Evolutionary conservation across 2,797 vertebrate genomes (phyloP).

Genomic region (Sus cebifrons): DNA sequence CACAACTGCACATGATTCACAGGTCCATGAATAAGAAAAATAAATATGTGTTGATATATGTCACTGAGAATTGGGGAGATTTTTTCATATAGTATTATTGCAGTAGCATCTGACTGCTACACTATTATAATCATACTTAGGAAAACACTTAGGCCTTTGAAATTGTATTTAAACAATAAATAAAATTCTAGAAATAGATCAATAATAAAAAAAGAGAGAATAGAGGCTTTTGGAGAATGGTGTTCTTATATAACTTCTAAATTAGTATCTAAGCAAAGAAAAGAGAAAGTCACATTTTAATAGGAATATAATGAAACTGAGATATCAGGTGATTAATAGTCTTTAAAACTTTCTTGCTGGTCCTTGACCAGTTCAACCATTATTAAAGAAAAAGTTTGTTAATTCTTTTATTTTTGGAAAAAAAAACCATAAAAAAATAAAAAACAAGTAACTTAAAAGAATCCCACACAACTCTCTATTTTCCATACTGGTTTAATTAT

Average conservation of each 20-base stretch:
- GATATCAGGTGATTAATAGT: not conserved
- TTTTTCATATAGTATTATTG: not conserved
- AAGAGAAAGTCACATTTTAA: not conserved
- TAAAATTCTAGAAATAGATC: slow-evolving; percentile 28
- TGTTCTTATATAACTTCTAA: not conserved
- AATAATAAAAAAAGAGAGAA: slow-evolving; percentile 3
- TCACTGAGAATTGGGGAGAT: not conserved
- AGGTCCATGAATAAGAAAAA: not conserved
- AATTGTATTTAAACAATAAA: not conserved
- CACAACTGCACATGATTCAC: not conserved
- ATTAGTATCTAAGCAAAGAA: not conserved
- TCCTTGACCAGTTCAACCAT: not conserved
- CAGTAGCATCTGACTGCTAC: not conserved
- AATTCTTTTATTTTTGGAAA: not conserved
- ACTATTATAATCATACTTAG: not conserved
- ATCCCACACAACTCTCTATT: not conserved
- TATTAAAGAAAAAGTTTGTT: slow-evolving; percentile 9
- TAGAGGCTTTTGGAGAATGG: not conserved
- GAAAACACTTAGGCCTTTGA: not conserved
- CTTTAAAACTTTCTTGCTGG: slow-evolving; percentile 4
- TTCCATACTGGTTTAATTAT: slow-evolving; percentile 34
- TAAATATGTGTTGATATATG: not conserved
- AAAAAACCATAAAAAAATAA: not conserved
- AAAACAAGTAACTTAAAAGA: not conserved
- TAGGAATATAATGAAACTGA: slow-evolving; percentile 10